A percentile compares a stretch with the other conserved stretches of the same genome.
phyloP scores from a whole-genome alignment of 2,797 vertebrate species.

The Streptopelia turtur region DNA sequence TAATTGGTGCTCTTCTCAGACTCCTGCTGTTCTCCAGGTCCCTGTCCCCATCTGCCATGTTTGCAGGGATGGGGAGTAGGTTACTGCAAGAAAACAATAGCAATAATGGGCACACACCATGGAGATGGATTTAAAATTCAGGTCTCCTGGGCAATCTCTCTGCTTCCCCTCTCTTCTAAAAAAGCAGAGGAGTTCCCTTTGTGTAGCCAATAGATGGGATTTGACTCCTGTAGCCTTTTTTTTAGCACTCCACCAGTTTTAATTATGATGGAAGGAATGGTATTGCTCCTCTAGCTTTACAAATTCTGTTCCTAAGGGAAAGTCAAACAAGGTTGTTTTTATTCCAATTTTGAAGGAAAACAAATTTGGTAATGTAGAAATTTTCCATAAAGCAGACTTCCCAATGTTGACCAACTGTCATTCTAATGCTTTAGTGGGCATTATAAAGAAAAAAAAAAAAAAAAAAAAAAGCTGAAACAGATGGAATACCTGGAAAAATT shows the following conservation, averaged over 20 bases:
- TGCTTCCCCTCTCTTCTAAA: not conserved
- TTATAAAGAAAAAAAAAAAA: not conserved
- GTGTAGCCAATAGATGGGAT: not conserved
- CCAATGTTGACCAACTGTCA: conserved; percentile 1
- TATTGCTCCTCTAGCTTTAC: not conserved
- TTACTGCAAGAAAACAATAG: not conserved
- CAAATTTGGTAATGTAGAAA: not conserved
- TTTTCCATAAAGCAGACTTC: conserved; percentile 1
- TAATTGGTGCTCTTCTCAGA: not conserved
- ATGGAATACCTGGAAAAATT: conserved; percentile 38
- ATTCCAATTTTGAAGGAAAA: conserved; percentile 41
- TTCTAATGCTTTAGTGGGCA: not conserved
- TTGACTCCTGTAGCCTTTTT: not conserved
- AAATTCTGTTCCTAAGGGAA: conserved; percentile 12
- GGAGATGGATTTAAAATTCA: not conserved
- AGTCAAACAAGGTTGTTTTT: not conserved
- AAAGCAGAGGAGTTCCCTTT: not conserved
- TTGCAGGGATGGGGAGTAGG: not conserved
- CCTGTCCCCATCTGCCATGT: not conserved
- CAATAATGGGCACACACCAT: not conserved
- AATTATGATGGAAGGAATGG: not conserved
- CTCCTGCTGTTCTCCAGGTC: not conserved
- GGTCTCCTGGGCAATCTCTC: not conserved
- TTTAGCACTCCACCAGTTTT: not conserved
- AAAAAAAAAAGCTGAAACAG: conserved; percentile 10